These are phyloP conservation scores for Tiliacea citrago DNA, from an alignment of 2,888 invertebrate species.

Conservation along the genomic window DNA sequence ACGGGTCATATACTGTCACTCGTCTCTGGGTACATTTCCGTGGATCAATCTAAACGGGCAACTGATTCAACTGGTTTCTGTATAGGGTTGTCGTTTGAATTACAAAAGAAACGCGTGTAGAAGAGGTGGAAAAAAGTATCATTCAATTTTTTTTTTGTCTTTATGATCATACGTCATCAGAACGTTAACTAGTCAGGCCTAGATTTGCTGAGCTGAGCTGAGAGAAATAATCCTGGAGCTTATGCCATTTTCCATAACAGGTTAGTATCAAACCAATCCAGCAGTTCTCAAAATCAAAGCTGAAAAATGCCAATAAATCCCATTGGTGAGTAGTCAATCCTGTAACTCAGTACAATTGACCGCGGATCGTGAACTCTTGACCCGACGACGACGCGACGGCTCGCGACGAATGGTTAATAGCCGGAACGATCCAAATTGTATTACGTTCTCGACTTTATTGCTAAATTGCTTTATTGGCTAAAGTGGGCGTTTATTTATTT, in stretches of 20 bases:
- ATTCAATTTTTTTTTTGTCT: neutral
- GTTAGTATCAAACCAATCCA: neutral
- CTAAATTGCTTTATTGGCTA: slow-evolving; percentile 57
- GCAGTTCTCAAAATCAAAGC: neutral
- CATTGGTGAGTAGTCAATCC: slow-evolving; percentile 33
- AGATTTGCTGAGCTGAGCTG: too few relatives aligned
- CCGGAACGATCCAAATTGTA: slow-evolving; percentile 54
- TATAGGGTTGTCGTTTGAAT: slow-evolving; percentile 40
- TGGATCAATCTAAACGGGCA: slow-evolving; percentile 39
- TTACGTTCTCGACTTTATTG: slow-evolving; percentile 49
- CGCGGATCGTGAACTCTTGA: slow-evolving; percentile 65
- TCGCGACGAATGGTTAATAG: slow-evolving; percentile 67
- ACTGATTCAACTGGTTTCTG: slow-evolving; percentile 57
- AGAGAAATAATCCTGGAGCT: too few relatives aligned
- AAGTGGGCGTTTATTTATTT: slow-evolving; percentile 38
- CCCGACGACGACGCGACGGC: slow-evolving; percentile 55
- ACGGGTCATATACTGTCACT: too few relatives aligned
- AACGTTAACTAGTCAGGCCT: too few relatives aligned
- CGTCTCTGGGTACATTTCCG: too few relatives aligned
- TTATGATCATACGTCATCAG: neutral
- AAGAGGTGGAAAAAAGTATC: neutral
- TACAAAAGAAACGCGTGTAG: neutral
- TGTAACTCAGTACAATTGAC: slow-evolving; percentile 65
- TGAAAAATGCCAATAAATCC: slow-evolving; percentile 34
- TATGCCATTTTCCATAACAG: too few relatives aligned